Evolutionary conservation across 2,797 vertebrate species (phyloP), one percentile per base, ranked within the genome.

Genomic region (Euthynnus affinis): DNA sequence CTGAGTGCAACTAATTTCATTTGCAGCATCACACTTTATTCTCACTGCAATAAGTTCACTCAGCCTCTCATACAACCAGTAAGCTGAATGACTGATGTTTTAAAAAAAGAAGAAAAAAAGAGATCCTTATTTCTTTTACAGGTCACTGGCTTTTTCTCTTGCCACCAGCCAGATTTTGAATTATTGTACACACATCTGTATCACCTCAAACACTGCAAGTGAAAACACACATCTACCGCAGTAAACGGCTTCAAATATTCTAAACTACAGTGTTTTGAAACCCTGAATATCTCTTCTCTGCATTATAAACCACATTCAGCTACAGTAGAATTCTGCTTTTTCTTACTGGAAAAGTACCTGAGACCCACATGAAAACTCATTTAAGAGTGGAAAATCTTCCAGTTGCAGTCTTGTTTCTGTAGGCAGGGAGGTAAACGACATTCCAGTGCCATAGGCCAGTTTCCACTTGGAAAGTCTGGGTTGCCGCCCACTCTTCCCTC

Each of bases 401-500:
- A 70, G 73, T 37, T 58, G 46, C 72, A 78, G 78, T 2, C 9
- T 58, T 73, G 56, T 80, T 71, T 69, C 78, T 84, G 82, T n/a
- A 85, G 81, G 78, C 72, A 37, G 77, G 64, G 75, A 83, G 72
- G 62, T 78, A 74, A 83, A 78, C 68, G 15, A 80, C 82, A 89
- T 91, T 92, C 89, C 88, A 64, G 40, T 18, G 62, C 81, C 75
- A 64, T 12, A 9, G 81, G 90, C 91, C 81, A 89, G 71, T 92
- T 93, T 90, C 89, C 88, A 91, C 68, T 81, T 64, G 81, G 78
- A 88, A 82, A 86, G 46, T 87, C 29, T 77, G 61, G 77, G 82
- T 74, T 9, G 23, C 79, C 75, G 69, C 90, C 89, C 83, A 65
- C 81, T 69, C 44, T 66, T 61, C 70, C 71, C 74, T 72, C 63